Evolutionary conservation across 2,113 vertebrate species (phyloP).

Genomic region (Bathybates hornii): DNA sequence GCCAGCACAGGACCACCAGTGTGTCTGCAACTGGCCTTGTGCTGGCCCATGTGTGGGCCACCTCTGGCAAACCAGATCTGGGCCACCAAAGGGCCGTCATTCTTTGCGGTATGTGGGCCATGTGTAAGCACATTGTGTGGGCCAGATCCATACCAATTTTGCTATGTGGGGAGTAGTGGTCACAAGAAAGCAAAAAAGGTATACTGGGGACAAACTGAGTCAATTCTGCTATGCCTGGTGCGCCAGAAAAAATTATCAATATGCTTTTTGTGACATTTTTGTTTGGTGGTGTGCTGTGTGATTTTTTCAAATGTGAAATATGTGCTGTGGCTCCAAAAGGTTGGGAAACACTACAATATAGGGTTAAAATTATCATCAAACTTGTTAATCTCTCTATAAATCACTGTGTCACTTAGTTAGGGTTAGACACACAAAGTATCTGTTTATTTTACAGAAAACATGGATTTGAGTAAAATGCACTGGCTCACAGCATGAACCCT

Average conservation of each 20-base stretch:
- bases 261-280: neutral
- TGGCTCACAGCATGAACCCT: neutral
- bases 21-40: too few relatives aligned
- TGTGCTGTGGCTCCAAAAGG: neutral
- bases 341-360: neutral
- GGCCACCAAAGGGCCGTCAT: too few relatives aligned
- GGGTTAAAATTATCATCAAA: neutral
- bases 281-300: neutral
- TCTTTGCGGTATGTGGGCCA: too few relatives aligned
- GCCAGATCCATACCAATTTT: too few relatives aligned
- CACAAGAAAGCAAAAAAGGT: too few relatives aligned
- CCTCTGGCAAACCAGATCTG: too few relatives aligned
- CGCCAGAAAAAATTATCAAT: neutral
- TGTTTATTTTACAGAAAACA: neutral
- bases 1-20: too few relatives aligned
- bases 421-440: neutral
- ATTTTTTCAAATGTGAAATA: neutral
- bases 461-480: neutral
- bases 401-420: neutral
- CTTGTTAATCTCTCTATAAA: neutral
- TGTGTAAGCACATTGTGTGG: too few relatives aligned
- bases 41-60: too few relatives aligned
- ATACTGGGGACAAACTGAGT: too few relatives aligned
- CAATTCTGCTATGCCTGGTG: too few relatives aligned
- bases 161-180: too few relatives aligned